Percentiles rank a stretch among this genome's conserved stretches.
These are phyloP conservation scores for Athripsodes cinereus DNA, from an alignment of 2,888 invertebrate species.

Conservation along the genomic window DNA sequence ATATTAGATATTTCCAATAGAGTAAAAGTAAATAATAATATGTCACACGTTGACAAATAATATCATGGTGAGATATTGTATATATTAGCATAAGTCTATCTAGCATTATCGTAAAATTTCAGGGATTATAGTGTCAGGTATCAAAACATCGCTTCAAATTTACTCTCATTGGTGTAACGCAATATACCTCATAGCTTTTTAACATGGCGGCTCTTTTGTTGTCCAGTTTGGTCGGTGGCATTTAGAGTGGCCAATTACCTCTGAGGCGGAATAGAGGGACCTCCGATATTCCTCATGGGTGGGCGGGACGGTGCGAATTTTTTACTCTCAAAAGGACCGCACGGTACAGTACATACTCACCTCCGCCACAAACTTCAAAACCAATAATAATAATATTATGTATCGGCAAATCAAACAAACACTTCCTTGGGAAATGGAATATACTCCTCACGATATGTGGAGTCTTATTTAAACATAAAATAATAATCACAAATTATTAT, in stretches of 20 bases:
- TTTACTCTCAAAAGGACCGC: slow-evolving; percentile 8
- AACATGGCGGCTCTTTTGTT: neutral
- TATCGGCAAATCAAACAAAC: slow-evolving; percentile 1
- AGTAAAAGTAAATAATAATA: no score
- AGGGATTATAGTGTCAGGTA: no score
- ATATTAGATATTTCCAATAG: no score
- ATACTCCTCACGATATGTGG: neutral
- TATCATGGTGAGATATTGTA: no score
- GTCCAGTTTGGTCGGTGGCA: slow-evolving; percentile 20
- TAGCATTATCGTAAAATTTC: no score
- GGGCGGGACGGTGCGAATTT: slow-evolving; percentile 20
- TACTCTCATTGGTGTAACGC: no score
- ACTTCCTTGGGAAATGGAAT: slow-evolving; percentile 2
- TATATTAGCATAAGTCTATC: no score
- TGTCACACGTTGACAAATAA: no score
- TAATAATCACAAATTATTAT: no score
- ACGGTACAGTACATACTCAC: neutral
- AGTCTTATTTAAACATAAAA: no score
- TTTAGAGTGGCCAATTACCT: slow-evolving; percentile 24
- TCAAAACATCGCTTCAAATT: no score
- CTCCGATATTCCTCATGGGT: slow-evolving; percentile 21
- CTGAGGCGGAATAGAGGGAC: slow-evolving; percentile 22
- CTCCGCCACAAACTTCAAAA: slow-evolving; percentile 2
- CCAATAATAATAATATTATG: neutral
- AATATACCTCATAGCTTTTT: neutral